Conservation (phyloP, 53 echinoderm and acorn worm species). For the Paelopatides confundens region DNA sequence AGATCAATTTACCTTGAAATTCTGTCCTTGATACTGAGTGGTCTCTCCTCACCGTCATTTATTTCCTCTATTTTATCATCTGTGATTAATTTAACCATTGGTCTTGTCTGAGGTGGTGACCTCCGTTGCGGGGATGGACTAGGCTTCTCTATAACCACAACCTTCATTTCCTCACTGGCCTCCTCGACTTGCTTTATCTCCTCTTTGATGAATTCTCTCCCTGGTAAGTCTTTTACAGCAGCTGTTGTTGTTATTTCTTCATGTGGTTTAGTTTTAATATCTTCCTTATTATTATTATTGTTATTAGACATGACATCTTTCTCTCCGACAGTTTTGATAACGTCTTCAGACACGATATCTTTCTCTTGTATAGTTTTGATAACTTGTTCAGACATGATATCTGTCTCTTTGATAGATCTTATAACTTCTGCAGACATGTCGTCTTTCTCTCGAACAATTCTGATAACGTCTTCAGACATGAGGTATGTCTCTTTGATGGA, state of each 20-base stretch:
- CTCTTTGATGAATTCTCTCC: background rate
- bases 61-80: slow-evolving; percentile 20
- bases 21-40: slow-evolving; percentile 79
- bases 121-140: background rate
- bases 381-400: too few species aligned
- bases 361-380: too few species aligned
- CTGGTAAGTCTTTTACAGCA: background rate
- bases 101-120: background rate
- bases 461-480: too few species aligned
- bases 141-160: background rate
- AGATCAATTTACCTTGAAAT: slow-evolving; percentile 63
- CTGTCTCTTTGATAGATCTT: too few species aligned
- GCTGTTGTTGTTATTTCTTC: too few species aligned
- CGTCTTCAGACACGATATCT: too few species aligned
- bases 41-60: slow-evolving; percentile 42
- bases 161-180: background rate
- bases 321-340: background rate
- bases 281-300: background rate
- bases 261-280: background rate
- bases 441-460: too few species aligned
- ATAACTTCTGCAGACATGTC: too few species aligned
- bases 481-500: too few species aligned
- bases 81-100: background rate
- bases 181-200: background rate
- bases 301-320: background rate